phyloP scores from a whole-genome alignment of 1,140 invertebrate genomes.

The Drosophila varians region DNA sequence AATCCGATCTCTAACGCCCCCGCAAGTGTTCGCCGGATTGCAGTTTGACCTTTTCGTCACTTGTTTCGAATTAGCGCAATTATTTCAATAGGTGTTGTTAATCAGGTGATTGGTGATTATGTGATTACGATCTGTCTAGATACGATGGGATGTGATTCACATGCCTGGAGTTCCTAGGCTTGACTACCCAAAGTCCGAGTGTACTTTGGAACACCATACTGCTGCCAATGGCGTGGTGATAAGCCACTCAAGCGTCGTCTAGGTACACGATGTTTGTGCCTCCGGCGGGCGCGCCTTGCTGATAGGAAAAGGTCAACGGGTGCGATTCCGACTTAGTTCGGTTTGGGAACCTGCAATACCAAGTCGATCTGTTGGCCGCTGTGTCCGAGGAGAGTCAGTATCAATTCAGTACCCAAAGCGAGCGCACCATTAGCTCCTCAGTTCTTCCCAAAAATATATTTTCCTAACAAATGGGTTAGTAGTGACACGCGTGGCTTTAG shows the following conservation, averaged over 20 bases:
- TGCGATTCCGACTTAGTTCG: slow-evolving; percentile 47
- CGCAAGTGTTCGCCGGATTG: slow-evolving; percentile 31
- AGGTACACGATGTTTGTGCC: slow-evolving; percentile 41
- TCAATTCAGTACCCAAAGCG: slow-evolving; percentile 20
- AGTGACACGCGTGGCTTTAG: not conserved
- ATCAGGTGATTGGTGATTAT: slow-evolving; percentile 22
- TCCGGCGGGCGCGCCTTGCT: slow-evolving; percentile 38
- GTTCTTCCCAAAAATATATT: not conserved
- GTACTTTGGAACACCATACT: slow-evolving; percentile 59
- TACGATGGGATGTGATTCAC: slow-evolving; percentile 54
- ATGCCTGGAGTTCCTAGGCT: slow-evolving; percentile 56
- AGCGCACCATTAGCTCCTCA: not conserved
- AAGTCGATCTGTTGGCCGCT: slow-evolving; percentile 29
- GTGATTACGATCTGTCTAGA: slow-evolving; percentile 32
- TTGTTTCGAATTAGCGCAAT: slow-evolving; percentile 14
- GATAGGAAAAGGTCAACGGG: slow-evolving; percentile 51
- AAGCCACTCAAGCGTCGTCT: slow-evolving; percentile 37
- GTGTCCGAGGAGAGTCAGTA: slow-evolving; percentile 23
- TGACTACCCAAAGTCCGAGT: slow-evolving; percentile 18
- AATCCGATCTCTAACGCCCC: slow-evolving; percentile 22
- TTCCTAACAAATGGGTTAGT: slow-evolving; percentile 55
- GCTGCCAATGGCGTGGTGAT: slow-evolving; percentile 65
- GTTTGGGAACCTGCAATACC: slow-evolving; percentile 28
- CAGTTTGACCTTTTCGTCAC: slow-evolving; percentile 59
- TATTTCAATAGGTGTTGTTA: slow-evolving; percentile 8